These are phyloP conservation scores for Caenorhabditis panamensis DNA, from an alignment of 2,888 invertebrate genomes.

Conservation along the genomic window DNA sequence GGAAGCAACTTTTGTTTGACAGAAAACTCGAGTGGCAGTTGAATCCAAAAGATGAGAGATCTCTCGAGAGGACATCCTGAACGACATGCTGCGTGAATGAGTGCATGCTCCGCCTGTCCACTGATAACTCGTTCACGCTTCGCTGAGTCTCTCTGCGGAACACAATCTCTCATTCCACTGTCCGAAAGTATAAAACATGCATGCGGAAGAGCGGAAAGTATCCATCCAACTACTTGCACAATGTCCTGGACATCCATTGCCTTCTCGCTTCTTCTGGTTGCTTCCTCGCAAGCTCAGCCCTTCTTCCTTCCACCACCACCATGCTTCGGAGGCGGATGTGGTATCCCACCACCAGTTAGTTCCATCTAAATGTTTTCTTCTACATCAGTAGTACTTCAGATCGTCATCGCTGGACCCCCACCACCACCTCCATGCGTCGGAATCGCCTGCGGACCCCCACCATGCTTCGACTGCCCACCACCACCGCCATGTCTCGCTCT, in stretches of 20 bases:
- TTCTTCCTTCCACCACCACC: conserved; percentile 44
- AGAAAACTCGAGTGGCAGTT: conserved; percentile 40
- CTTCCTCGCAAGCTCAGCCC: conserved; percentile 30
- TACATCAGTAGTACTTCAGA: neutral
- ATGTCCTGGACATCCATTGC: conserved; percentile 19
- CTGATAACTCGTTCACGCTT: conserved; percentile 47
- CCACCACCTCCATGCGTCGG: conserved; percentile 47
- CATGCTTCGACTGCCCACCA: conserved; percentile 46
- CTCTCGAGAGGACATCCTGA: conserved; percentile 54
- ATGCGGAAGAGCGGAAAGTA: conserved; percentile 15
- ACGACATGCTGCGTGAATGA: conserved; percentile 17
- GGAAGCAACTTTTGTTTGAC: conserved; percentile 18
- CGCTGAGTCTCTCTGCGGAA: conserved; percentile 36
- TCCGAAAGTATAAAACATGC: conserved; percentile 36
- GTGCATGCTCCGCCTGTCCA: conserved; percentile 40
- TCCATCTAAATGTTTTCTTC: neutral
- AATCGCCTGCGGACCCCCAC: conserved; percentile 37
- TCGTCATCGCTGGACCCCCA: conserved; percentile 27
- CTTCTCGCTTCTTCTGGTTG: conserved; percentile 34
- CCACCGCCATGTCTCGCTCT: conserved; percentile 33
- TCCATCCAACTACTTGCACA: neutral
- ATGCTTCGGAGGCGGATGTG: conserved; percentile 37
- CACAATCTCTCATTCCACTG: conserved; percentile 18
- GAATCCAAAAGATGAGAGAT: conserved; percentile 54
- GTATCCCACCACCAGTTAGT: conserved; percentile 34